Percentiles rank a stretch among this genome's conserved stretches.
These are phyloP conservation scores for Stegostoma tigrinum DNA, from an alignment of 2,113 vertebrate species.

Conservation along the genomic window DNA sequence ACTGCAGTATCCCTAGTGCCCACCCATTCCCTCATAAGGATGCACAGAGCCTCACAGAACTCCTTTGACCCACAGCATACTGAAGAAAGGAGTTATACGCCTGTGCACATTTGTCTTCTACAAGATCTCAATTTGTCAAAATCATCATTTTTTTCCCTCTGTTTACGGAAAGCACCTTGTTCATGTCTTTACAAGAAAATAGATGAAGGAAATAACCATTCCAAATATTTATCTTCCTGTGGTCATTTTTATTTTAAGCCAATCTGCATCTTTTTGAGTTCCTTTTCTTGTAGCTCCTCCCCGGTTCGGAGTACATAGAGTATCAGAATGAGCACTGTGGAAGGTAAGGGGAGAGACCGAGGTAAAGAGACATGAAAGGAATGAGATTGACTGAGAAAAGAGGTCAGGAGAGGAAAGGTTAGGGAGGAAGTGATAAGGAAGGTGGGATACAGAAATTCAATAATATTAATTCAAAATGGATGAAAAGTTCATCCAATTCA, in stretches of 20 bases:
- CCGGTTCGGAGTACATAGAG: no score
- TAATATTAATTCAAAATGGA: not conserved
- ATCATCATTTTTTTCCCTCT: not conserved
- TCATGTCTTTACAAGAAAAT: not conserved
- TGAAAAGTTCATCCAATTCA: not conserved
- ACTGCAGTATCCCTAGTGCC: not conserved
- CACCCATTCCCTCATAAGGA: not conserved
- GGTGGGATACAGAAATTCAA: not conserved
- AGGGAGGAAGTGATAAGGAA: not conserved
- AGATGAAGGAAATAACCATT: not conserved
- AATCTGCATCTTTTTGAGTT: not conserved
- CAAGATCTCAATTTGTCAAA: not conserved
- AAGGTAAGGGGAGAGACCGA: not conserved
- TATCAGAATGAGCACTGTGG: not conserved
- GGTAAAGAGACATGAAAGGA: not conserved
- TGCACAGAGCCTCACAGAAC: not conserved
- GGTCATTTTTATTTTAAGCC: not conserved
- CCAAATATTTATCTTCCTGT: not conserved
- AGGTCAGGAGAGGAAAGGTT: not conserved
- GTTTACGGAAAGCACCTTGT: not conserved
- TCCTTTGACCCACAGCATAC: not conserved
- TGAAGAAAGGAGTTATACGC: not conserved
- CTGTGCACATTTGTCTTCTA: not conserved
- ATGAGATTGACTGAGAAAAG: no score
- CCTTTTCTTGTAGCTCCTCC: not conserved